phyloP scores from a whole-genome alignment of 2,797 vertebrate species.

The Buphagus erythrorhynchus region DNA sequence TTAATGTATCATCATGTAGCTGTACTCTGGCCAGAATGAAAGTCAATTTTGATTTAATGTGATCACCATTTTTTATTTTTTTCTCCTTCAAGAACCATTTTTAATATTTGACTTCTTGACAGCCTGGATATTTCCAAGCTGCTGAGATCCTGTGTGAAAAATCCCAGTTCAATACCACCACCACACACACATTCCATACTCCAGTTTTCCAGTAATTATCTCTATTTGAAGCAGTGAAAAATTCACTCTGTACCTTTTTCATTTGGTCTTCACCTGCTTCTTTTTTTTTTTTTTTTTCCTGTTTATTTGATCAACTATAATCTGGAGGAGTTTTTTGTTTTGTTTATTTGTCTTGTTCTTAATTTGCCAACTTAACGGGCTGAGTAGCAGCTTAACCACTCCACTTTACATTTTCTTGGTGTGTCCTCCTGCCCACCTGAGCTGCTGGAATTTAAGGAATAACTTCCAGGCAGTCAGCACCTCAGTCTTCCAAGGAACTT shows the following conservation, averaged over 20 bases:
- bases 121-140: not conserved
- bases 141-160: not conserved
- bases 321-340: not conserved
- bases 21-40: not conserved
- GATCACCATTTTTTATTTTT: not conserved
- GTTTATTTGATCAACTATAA: not conserved
- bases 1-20: not conserved
- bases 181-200: not conserved
- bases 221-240: not conserved
- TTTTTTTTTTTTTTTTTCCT: not conserved
- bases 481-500: not conserved
- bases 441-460: not conserved
- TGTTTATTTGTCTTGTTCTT: not conserved
- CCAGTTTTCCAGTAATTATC: not conserved
- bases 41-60: not conserved
- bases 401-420: not conserved
- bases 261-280: not conserved
- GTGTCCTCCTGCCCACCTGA: not conserved
- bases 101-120: not conserved
- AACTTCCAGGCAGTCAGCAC: not conserved
- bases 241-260: not conserved
- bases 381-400: not conserved
- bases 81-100: fast-evolving
- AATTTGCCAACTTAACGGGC: not conserved
- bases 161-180: not conserved